Conservation (phyloP, 2,888 invertebrate genomes). For the Tipula confusa region DNA sequence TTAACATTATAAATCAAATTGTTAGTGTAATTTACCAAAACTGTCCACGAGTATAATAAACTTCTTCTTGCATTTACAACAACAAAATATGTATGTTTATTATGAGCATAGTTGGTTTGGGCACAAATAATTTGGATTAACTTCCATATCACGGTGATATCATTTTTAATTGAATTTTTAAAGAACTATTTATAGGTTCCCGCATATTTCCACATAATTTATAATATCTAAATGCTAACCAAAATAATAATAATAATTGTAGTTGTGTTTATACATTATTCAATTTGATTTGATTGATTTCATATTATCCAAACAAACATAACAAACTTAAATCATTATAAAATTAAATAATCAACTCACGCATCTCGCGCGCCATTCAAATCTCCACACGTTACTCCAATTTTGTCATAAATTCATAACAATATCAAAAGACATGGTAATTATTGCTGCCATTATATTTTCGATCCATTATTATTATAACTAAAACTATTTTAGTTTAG, state of each 20-base stretch:
- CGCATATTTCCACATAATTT: conserved; percentile 12
- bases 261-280: not conserved
- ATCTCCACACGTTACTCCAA: conserved; percentile 25
- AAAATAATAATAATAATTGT: not conserved
- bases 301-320: not conserved
- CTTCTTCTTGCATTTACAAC: no score
- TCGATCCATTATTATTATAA: conserved; percentile 14
- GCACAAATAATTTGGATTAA: not conserved
- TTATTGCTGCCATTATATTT: not conserved
- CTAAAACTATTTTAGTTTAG: not conserved
- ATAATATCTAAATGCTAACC: not conserved
- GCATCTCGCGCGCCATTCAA: conserved; percentile 20
- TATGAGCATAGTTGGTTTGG: not conserved
- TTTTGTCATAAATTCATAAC: conserved; percentile 25
- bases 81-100: not conserved
- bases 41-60: no score
- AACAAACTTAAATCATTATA: not conserved
- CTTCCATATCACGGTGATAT: conserved; percentile 6
- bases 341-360: not conserved
- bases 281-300: conserved; percentile 12
- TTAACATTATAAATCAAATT: not conserved
- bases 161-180: not conserved
- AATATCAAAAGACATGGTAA: conserved; percentile 25
- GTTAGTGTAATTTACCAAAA: not conserved
- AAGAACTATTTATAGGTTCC: conserved; percentile 6